phyloP scores from a whole-genome alignment of 2,797 vertebrate genomes.

The Spheniscus humboldti region DNA sequence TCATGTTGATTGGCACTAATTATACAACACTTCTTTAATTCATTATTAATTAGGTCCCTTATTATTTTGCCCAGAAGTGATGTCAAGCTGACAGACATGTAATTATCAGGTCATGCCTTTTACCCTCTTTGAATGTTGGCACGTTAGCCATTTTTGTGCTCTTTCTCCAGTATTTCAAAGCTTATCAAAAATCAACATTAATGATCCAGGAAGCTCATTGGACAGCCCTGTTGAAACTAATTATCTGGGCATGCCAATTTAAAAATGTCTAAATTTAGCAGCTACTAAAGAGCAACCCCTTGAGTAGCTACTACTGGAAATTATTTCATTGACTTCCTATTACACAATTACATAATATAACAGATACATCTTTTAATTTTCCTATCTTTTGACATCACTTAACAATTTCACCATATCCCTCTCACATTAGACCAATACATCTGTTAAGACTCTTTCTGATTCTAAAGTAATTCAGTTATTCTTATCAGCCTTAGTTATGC shows the following conservation, averaged over 20 bases:
- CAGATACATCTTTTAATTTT: neutral
- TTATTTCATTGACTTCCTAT: neutral
- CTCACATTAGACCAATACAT: neutral
- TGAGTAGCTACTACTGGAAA: neutral
- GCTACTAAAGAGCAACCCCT: neutral
- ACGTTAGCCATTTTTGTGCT: conserved; percentile 25
- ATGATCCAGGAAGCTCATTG: conserved; percentile 22
- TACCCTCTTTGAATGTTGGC: conserved; percentile 38
- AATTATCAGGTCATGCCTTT: conserved; percentile 64
- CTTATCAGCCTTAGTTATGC: neutral
- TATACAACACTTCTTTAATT: conserved; percentile 57
- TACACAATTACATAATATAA: neutral
- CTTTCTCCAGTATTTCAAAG: conserved; percentile 1
- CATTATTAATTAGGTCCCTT: conserved; percentile 60
- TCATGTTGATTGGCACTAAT: conserved; percentile 63
- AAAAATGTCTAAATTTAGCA: conserved; percentile 36
- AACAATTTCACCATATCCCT: neutral
- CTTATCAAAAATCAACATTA: conserved; percentile 24
- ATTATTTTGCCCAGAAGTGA: conserved; percentile 57
- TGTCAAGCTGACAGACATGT: conserved; percentile 49
- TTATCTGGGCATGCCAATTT: neutral
- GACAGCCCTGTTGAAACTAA: conserved; percentile 26
- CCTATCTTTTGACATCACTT: neutral
- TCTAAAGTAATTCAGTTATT: neutral
- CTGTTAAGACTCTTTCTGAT: neutral